Evolutionary conservation across 2,888 invertebrate genomes (phyloP).

Genomic region (Caenorhabditis sp.): DNA sequence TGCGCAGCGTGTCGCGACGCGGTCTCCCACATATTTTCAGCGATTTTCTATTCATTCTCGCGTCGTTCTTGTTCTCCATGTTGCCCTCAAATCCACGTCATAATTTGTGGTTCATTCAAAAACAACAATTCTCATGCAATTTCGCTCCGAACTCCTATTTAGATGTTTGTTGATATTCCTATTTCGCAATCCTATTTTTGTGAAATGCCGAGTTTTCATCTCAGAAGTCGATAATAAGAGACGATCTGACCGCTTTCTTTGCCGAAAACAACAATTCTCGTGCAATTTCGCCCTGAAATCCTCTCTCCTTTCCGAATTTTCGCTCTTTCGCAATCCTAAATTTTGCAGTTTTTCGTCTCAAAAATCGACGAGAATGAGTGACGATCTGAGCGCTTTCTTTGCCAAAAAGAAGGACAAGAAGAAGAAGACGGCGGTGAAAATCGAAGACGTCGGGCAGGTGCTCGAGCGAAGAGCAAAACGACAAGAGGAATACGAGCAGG

Average conservation of each 20-base stretch:
- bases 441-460: constrained; percentile 73
- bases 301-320: not conserved
- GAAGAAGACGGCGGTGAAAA: constrained; percentile 70
- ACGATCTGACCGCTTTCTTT: not conserved
- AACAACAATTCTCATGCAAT: too few relatives aligned
- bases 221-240: too few relatives aligned
- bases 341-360: not conserved
- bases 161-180: too few relatives aligned
- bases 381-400: constrained; percentile 74
- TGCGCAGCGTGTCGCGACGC: constrained; percentile 44
- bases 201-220: too few relatives aligned
- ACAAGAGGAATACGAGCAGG: constrained; percentile 65
- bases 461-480: constrained; percentile 69
- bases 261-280: not conserved
- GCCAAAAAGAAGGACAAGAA: constrained; percentile 77
- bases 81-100: not conserved
- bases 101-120: too few relatives aligned
- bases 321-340: not conserved
- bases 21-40: constrained; percentile 11
- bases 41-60: not conserved
- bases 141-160: too few relatives aligned
- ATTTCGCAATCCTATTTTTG: too few relatives aligned
- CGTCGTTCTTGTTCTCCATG: not conserved
- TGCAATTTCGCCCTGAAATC: not conserved
- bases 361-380: constrained; percentile 62